Percentiles rank a stretch among this genome's conserved stretches.
phyloP scores from a whole-genome alignment of 1,140 invertebrate genomes.

The Calosoma granatense region DNA sequence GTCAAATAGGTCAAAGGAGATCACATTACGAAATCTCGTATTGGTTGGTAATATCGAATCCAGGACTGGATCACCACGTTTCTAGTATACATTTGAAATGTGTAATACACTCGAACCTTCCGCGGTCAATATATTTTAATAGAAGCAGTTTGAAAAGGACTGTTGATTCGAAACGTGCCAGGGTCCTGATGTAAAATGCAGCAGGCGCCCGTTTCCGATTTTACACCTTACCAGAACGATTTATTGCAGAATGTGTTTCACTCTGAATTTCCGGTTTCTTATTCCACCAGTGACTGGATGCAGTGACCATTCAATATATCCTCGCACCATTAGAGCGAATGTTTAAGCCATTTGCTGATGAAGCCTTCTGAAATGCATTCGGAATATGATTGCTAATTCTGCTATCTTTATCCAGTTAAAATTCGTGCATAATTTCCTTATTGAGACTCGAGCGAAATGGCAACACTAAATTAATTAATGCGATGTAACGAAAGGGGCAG shows the following conservation, averaged over 20 bases:
- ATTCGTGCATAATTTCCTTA: not conserved
- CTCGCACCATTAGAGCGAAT: too few relatives aligned
- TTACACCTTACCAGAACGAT: not conserved
- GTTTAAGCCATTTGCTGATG: too few relatives aligned
- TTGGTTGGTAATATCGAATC: not conserved
- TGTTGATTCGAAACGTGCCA: not conserved
- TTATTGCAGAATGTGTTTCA: not conserved
- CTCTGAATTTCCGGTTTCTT: not conserved
- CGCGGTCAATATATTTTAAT: conserved; percentile 8
- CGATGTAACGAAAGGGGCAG: not conserved
- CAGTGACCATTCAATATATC: too few relatives aligned
- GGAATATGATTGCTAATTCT: too few relatives aligned
- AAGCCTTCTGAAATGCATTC: too few relatives aligned
- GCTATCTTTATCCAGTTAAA: not conserved
- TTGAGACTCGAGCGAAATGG: not conserved
- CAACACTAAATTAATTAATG: not conserved
- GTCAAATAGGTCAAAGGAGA: too few relatives aligned
- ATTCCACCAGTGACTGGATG: not conserved
- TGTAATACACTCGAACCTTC: not conserved
- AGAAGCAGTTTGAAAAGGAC: not conserved
- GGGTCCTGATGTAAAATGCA: not conserved
- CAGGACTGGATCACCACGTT: not conserved
- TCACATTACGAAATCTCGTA: too few relatives aligned
- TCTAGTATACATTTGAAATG: not conserved
- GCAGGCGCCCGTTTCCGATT: not conserved